Conservation (phyloP, 2,888 invertebrate species). For the Acheta domesticus region DNA sequence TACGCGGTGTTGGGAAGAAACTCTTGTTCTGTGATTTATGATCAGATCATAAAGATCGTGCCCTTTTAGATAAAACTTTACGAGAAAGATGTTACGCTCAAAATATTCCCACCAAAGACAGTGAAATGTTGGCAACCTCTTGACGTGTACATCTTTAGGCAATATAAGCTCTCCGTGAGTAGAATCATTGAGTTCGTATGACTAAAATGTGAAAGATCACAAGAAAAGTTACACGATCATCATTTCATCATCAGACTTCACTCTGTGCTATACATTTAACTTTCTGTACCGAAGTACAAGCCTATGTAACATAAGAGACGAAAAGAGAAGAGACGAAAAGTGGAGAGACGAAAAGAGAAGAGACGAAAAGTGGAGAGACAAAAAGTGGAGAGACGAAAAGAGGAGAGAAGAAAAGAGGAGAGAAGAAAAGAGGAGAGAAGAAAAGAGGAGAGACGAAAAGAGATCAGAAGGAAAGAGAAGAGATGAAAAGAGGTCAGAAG, state of each 20-base stretch:
- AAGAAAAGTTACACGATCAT: background rate
- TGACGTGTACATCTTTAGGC: constrained; percentile 24
- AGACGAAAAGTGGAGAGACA: too few relatives aligned
- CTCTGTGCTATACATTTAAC: background rate
- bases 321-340: too few relatives aligned
- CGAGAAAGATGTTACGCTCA: constrained; percentile 21
- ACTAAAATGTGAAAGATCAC: constrained; percentile 21
- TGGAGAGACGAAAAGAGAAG: too few relatives aligned
- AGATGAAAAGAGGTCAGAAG: too few relatives aligned
- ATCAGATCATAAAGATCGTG: background rate
- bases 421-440: too few relatives aligned
- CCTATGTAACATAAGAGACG: background rate
- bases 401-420: too few relatives aligned
- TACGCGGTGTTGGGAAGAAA: background rate
- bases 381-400: too few relatives aligned
- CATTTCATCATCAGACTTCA: background rate
- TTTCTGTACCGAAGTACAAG: background rate
- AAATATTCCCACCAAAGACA: background rate
- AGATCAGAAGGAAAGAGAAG: too few relatives aligned
- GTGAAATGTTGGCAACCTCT: constrained; percentile 23
- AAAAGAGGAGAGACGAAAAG: too few relatives aligned
- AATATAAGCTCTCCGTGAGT: background rate
- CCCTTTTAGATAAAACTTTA: constrained; percentile 19
- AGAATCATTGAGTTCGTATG: background rate
- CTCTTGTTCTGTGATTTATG: background rate